phyloP scores from a whole-genome alignment of 2,888 invertebrate genomes.

The Selenia dentaria region DNA sequence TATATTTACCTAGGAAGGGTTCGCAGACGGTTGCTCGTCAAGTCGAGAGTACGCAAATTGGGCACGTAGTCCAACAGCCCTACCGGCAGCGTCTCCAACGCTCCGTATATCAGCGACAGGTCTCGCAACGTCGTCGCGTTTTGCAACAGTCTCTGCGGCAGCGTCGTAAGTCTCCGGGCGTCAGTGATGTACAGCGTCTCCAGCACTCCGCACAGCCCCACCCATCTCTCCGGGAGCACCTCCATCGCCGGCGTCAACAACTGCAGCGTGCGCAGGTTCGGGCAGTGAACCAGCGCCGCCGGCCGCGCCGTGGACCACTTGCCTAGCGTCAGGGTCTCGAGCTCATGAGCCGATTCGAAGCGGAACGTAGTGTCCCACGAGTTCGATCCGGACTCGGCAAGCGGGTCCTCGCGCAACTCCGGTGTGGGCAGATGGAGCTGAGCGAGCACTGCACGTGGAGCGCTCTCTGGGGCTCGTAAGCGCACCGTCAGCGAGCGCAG shows the following conservation, averaged over 20 bases:
- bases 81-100: conserved; percentile 32
- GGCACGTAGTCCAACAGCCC: conserved; percentile 35
- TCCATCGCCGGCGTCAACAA: conserved; percentile 31
- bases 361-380: conserved; percentile 6
- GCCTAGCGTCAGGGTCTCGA: conserved; percentile 15
- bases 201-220: conserved; percentile 18
- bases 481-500: conserved; percentile 61
- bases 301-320: background rate
- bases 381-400: conserved; percentile 1
- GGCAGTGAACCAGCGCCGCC: conserved; percentile 7
- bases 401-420: conserved; percentile 1
- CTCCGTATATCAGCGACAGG: conserved; percentile 13
- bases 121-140: conserved; percentile 1
- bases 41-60: conserved; percentile 29
- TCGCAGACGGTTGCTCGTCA: conserved; percentile 38
- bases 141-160: background rate
- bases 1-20: conserved; percentile 44
- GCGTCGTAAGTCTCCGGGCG: background rate
- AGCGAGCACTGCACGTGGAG: conserved; percentile 9
- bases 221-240: conserved; percentile 13
- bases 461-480: background rate
- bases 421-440: conserved; percentile 7
- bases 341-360: conserved; percentile 3
- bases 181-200: background rate
- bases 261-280: conserved; percentile 29